Evolutionary conservation across 1,140 invertebrate genomes (phyloP), one percentile per base, ranked within the genome.

Genomic region (Drosophila navojoa): DNA sequence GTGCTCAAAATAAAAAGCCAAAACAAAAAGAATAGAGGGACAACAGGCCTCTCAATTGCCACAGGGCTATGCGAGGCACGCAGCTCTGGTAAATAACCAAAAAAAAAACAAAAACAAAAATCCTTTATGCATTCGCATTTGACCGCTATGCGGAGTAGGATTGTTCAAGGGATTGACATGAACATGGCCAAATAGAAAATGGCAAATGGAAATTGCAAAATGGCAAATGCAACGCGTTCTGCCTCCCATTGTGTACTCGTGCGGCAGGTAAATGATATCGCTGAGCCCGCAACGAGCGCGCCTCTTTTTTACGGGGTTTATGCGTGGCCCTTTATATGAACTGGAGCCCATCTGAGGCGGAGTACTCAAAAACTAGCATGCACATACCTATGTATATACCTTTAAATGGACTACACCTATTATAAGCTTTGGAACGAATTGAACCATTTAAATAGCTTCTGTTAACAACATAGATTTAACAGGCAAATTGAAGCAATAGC

Each of bases 81-180:
- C 68, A 55, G 67, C 16, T n/a, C 5, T 5, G 58, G 67, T 66
- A 82, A 81, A 82, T 76, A 9, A 29, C n/a, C 6, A 69, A 76
- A 79, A 85, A 22, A 22, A 22, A 22, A 22, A 22, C 19, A 22
- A 19, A 19, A 19, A 1, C 19, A 66, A 77, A 73, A 86, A 75
- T 71, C 77, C 50, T 71, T 69, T 75, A 77, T 77, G 59, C 77
- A 80, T 79, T 79, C 62, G 68, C 58, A 60, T 40, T 59, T 45
- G 72, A 70, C 79, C 68, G 62, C 76, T 40, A 54, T 57, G 69
- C 50, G 44, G 58, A 50, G 55, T 61, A 54, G 64, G 61, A 66
- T 66, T 50, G 22, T 84, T 82, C 44, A 49, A 57, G 75, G 54
- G 58, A 66, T 57, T 64, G 52, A 49, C 55, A 42, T 54, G 70